Percentiles rank a stretch among this genome's conserved stretches.
Conservation (phyloP, 2,888 invertebrate genomes). For the Apamea monoglypha region DNA sequence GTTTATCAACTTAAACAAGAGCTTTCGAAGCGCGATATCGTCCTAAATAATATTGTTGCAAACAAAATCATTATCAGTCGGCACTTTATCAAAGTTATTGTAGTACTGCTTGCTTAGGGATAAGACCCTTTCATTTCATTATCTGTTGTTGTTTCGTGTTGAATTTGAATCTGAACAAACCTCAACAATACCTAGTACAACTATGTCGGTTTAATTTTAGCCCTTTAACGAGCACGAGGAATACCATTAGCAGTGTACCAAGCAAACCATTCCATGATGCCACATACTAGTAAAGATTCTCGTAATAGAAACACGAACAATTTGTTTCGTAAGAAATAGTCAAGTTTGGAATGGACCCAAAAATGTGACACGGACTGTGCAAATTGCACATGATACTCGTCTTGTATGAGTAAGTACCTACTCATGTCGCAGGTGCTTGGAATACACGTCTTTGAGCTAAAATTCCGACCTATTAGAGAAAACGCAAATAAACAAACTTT, state of each 20-base stretch:
- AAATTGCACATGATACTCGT: constrained; percentile 17
- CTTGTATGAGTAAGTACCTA: neutral
- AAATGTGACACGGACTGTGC: constrained; percentile 36
- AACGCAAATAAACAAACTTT: neutral
- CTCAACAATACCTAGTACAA: neutral
- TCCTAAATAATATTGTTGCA: constrained; percentile 33
- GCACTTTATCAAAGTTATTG: constrained; percentile 32
- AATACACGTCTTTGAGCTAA: neutral
- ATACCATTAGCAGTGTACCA: constrained; percentile 32
- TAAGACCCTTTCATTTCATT: constrained; percentile 3
- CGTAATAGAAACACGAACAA: constrained; percentile 34
- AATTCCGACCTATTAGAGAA: neutral
- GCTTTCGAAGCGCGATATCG: constrained; percentile 16
- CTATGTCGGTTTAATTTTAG: constrained; percentile 22
- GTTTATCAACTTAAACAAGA: constrained; percentile 26
- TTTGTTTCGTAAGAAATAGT: constrained; percentile 35
- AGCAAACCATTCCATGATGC: constrained; percentile 19
- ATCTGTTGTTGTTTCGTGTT: constrained; percentile 19
- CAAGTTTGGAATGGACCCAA: constrained; percentile 59
- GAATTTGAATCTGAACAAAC: constrained; percentile 1
- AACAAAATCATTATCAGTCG: constrained; percentile 38
- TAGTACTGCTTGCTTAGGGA: neutral
- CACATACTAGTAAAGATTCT: constrained; percentile 27
- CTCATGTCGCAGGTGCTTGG: neutral
- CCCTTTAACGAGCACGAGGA: neutral